Base-by-base conservation (phyloP, 2,888 invertebrate genomes). In the Mechanitis messenoides region DNA sequence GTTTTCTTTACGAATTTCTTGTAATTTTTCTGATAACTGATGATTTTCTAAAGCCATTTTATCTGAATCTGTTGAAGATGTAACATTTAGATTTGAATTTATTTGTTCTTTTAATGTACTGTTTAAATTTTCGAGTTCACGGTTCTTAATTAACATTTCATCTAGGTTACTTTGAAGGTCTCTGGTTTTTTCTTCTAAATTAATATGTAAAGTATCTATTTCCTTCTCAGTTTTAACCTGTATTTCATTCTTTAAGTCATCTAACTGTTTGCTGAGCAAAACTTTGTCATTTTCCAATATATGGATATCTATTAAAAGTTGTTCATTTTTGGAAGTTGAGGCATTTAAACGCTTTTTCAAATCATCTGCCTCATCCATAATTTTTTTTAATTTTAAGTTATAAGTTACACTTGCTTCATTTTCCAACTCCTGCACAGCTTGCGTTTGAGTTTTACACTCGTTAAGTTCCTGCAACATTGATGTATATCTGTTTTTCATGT, bases 401-500 rank as follows among this genome's bases (percentile, higher is more conserved):
- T 79, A 76, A 76, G 85, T 70, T 62, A 72, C 59, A 68, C 79
- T 76, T 68, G 83, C 66, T 72, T 72, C 78, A 74, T 84, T 79
- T 76, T 92, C 92, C 59, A 91, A 71, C 68, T 89, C 88, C 62
- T 91, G 84, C 20, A 91, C 86, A 55, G 87, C 83, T 72, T 90
- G 90, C 2, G 79, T 79, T 76, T 91, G 76, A 74, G 74, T 83
- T 78, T 91, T 80, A 80, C 87, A 76, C 76, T 80, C 70, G 69
- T 85, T 78, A 60, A 85, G 73, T 78, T 91, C 80, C 60, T 74
- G 74, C 55, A 92, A 80, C 80, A 92, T 85, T 69, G 80, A 68
- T 63, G 91, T 91, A 73, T 92, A 92, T 65, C 92, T 92, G 42
- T 81, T 81, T 79, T 90, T 91, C 53, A 92, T 80, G 61, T 87